Conservation (phyloP, 2,113 vertebrate species). For the Neogobius melanostomus region DNA sequence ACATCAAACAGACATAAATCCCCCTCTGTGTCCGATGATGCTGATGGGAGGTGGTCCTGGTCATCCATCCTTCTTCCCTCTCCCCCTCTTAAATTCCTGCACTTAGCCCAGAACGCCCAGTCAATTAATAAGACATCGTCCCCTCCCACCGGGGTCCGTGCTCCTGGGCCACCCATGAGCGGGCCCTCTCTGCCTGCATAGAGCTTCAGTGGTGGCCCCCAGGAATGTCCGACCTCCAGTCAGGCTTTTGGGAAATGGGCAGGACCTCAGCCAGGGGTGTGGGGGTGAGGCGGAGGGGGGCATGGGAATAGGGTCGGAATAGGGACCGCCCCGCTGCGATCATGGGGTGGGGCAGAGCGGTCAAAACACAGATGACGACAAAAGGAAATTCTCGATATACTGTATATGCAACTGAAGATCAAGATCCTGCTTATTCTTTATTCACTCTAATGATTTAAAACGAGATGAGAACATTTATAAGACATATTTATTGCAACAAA, state of each 20-base stretch:
- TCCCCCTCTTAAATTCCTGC: slow-evolving; percentile 71
- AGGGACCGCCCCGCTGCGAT: slow-evolving; percentile 68
- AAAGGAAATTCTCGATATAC: slow-evolving; percentile 59
- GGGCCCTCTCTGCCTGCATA: slow-evolving; percentile 60
- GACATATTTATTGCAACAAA: too few species aligned
- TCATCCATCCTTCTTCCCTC: slow-evolving; percentile 37
- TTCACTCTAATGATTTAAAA: too few species aligned
- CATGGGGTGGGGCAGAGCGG: slow-evolving; percentile 19
- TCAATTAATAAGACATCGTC: slow-evolving; percentile 86
- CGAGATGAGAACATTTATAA: too few species aligned
- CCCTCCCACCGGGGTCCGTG: slow-evolving; percentile 74
- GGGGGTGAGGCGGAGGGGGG: neutral
- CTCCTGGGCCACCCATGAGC: slow-evolving; percentile 82
- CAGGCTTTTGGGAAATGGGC: slow-evolving; percentile 61
- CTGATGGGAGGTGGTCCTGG: slow-evolving; percentile 20
- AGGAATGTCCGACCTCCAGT: slow-evolving; percentile 69
- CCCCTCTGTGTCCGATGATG: slow-evolving; percentile 38
- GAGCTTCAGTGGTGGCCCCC: slow-evolving; percentile 81
- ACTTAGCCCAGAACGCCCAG: slow-evolving; percentile 78
- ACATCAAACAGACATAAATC: slow-evolving; percentile 65
- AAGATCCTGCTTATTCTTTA: too few species aligned
- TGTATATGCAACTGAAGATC: too few species aligned
- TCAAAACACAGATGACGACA: slow-evolving; percentile 56
- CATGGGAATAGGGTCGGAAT: slow-evolving; percentile 54
- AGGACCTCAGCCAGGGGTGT: slow-evolving; percentile 22